A percentile compares a stretch with the other conserved stretches of the same genome.
phyloP scores from a whole-genome alignment of 2,888 invertebrate species.

The Himalopsyche anomala region DNA sequence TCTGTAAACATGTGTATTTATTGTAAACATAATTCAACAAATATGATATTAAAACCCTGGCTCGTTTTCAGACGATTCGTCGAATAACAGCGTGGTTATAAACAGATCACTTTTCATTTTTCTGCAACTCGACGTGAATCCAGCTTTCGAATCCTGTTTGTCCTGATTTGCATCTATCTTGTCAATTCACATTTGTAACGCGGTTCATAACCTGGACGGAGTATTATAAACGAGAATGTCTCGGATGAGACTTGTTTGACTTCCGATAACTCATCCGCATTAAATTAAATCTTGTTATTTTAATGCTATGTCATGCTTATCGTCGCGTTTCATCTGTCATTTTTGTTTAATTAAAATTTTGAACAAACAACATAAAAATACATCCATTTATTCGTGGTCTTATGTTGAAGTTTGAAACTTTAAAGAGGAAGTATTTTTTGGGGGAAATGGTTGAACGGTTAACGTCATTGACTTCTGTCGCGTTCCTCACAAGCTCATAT shows the following conservation, averaged over 20 bases:
- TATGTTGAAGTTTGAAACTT: no score
- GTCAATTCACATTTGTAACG: constrained; percentile 34
- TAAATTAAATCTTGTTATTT: neutral
- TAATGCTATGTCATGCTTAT: neutral
- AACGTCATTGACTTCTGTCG: no score
- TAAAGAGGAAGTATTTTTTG: no score
- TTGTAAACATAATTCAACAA: no score
- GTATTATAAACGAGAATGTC: neutral
- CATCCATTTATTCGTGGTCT: no score
- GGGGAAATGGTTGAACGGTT: no score
- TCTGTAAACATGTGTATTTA: no score
- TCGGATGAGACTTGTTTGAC: neutral
- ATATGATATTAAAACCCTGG: no score
- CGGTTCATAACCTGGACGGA: neutral
- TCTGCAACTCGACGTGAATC: neutral
- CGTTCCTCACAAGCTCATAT: no score
- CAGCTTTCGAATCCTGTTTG: constrained; percentile 36
- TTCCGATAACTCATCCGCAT: constrained; percentile 8
- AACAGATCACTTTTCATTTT: constrained; percentile 26
- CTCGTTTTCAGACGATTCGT: no score
- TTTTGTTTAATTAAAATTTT: neutral
- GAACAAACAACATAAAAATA: no score
- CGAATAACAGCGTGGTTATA: neutral
- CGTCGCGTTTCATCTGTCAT: neutral
- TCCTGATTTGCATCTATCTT: constrained; percentile 14